A percentile compares a stretch with the other conserved stretches of the same genome.
phyloP scores from a whole-genome alignment of 2,888 invertebrate species.

The Oligia strigilis region DNA sequence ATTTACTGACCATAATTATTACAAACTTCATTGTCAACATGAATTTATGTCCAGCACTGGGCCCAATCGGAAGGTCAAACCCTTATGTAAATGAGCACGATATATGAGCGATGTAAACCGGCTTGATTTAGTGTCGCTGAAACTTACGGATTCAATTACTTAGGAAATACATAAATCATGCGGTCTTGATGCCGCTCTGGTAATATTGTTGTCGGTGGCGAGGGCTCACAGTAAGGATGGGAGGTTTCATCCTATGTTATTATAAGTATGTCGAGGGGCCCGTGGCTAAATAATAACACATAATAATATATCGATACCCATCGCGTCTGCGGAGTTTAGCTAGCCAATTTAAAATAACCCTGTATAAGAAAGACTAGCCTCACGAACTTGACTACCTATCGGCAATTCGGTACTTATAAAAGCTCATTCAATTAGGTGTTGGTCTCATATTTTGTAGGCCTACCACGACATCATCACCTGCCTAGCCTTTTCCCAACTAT shows the following conservation, averaged over 20 bases:
- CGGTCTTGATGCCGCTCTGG: slow-evolving; percentile 70
- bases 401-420: no score
- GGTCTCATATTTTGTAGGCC: no score
- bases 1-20: not conserved
- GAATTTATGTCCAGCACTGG: slow-evolving; percentile 3
- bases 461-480: no score
- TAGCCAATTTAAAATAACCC: no score
- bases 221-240: slow-evolving; percentile 25
- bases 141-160: slow-evolving; percentile 81
- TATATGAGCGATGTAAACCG: slow-evolving; percentile 60
- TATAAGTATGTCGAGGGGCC: not conserved
- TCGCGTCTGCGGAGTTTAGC: no score
- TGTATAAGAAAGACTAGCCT: no score
- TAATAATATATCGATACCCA: no score
- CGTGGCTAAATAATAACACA: no score
- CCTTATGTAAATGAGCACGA: slow-evolving; percentile 45
- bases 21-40: slow-evolving; percentile 1
- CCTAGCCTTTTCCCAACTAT: no score
- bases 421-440: no score
- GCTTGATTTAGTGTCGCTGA: slow-evolving; percentile 62
- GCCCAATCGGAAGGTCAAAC: not conserved
- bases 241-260: slow-evolving; percentile 7
- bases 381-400: no score
- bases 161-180: slow-evolving; percentile 81
- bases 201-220: slow-evolving; percentile 65